Percentiles rank a stretch among this genome's conserved stretches.
phyloP scores from a whole-genome alignment of 2,113 vertebrate genomes.

The Tenebrosternarchus preto region DNA sequence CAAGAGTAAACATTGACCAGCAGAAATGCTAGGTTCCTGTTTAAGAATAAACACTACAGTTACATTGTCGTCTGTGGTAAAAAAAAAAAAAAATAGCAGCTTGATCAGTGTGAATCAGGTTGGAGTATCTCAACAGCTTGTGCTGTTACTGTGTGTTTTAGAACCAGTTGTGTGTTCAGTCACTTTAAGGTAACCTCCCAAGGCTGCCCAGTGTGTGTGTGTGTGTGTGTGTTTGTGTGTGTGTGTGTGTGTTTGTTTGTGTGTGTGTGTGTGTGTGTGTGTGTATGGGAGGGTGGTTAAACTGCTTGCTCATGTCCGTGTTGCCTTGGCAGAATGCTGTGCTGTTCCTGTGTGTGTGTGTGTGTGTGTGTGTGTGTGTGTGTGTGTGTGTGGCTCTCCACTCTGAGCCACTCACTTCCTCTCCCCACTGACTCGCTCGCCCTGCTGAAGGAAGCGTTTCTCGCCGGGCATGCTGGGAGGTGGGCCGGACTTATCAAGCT shows the following conservation, averaged over 20 bases:
- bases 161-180: no score
- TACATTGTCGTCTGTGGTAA: no score
- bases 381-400: conserved; percentile 29
- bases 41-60: no score
- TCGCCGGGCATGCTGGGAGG: conserved; percentile 31
- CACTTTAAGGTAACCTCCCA: no score
- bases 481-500: conserved; percentile 67
- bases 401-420: conserved; percentile 43
- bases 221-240: no score
- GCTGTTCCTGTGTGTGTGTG: conserved; percentile 55
- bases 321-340: conserved; percentile 46
- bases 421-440: background rate
- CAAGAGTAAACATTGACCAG: no score
- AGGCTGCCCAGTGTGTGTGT: no score
- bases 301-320: conserved; percentile 50
- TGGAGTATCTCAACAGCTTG: background rate
- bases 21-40: no score
- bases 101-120: background rate
- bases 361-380: no score
- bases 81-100: background rate
- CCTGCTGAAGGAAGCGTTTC: conserved; percentile 59
- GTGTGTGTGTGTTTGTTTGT: no score
- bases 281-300: background rate
- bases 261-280: no score
- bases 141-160: background rate